phyloP scores from a whole-genome alignment of 1,140 invertebrate genomes.

The Heliconius hermathena region DNA sequence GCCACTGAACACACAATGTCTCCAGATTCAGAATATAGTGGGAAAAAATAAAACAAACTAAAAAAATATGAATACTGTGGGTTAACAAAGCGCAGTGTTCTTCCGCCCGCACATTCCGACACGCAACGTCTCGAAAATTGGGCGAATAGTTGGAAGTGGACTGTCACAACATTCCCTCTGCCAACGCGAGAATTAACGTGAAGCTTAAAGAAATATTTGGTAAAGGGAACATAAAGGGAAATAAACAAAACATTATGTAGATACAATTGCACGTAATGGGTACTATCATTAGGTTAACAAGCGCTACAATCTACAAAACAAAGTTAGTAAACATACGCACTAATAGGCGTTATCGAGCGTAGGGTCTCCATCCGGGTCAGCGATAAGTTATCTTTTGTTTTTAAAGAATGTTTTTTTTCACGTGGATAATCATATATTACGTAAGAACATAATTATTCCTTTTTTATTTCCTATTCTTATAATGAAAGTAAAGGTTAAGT shows the following conservation, averaged over 20 bases:
- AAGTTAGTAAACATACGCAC: conserved; percentile 34
- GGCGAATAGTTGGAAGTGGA: no score
- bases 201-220: background rate
- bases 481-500: background rate
- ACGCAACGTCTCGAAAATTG: no score
- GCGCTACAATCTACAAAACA: conserved; percentile 24
- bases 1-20: no score
- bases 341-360: conserved; percentile 50
- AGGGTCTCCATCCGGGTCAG: conserved; percentile 54
- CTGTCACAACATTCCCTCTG: no score
- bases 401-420: background rate
- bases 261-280: conserved; percentile 29
- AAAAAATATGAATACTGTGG: no score
- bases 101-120: no score
- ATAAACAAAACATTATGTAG: background rate
- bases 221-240: background rate
- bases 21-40: no score
- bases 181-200: no score
- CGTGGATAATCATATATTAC: background rate
- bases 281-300: conserved; percentile 29
- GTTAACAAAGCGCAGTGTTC: no score
- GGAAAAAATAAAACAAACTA: no score
- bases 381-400: conserved; percentile 48
- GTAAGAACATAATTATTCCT: no score
- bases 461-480: background rate